Evolutionary conservation across 2,113 vertebrate species (phyloP), one percentile per base, ranked within the genome.

Genomic region (Brachyistius frenatus): DNA sequence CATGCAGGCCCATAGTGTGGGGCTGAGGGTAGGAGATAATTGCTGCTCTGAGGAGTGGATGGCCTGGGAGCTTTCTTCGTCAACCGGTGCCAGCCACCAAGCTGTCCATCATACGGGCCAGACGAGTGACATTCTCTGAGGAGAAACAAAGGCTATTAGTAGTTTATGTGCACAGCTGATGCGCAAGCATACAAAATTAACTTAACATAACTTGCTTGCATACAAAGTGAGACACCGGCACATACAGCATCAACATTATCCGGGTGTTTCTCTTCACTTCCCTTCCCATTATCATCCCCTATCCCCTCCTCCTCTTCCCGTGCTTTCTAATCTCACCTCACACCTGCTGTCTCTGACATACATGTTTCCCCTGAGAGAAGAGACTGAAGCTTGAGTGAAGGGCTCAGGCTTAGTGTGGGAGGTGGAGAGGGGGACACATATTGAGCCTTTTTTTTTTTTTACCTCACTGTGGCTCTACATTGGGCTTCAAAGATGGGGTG

Each of bases 301-400:
- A 75, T 68, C n/a, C 49, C 74, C 67, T 66, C 67, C 83, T 81
- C 78, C 85, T 87, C 66, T 64, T 87, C 69, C 82, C 83, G 60
- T 83, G 82, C 74, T 86, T 89, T 86, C 88, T 94, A 92, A 93
- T 93, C 93, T 93, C 88, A 80, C 90, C 90, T 92, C 90, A 91
- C 90, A 92, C 89, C 89, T 93, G 93, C 92, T 89, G 86, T 92
- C 88, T 87, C 79, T 90, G 82, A 91, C 87, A 87, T 73, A 68
- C 87, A 87, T 86, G 89, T 88, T 83, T 79, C 74, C 89, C 82
- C 80, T 5, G 73, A 87, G 87, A 89, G 90, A 60, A 85, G 82
- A 66, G 76, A 76, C 50, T 72, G 73, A 80, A 82, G 89, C 76
- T 73, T 78, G 81, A 88, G 86, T 87, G 90, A 90, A 87, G 57